Evolutionary conservation across 2,888 invertebrate species (phyloP).

Genomic region (Scaptomyza polygonia): DNA sequence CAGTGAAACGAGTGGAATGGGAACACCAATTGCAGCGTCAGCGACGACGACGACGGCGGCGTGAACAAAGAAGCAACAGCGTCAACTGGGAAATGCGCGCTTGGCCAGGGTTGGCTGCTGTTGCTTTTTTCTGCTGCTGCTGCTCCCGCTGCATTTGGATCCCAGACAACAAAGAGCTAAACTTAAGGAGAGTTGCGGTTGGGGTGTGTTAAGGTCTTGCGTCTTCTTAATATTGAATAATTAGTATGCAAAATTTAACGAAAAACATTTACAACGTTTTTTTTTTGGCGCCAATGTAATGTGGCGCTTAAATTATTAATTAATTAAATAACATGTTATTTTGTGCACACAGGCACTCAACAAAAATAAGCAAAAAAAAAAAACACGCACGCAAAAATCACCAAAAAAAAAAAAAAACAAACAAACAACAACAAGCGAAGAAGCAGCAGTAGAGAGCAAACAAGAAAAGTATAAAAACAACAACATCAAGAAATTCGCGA

Average conservation of each 20-base stretch:
- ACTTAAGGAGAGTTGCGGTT: constrained; percentile 1
- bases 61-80: constrained; percentile 37
- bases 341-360: constrained; percentile 8
- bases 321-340: constrained; percentile 14
- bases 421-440: not conserved
- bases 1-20: not conserved
- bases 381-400: constrained; percentile 1
- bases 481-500: constrained; percentile 22
- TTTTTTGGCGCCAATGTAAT: constrained; percentile 23
- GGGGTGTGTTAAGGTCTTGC: not conserved
- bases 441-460: constrained; percentile 9
- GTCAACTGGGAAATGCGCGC: constrained; percentile 66
- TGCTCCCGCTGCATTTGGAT: constrained; percentile 2
- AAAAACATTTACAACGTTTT: constrained; percentile 13
- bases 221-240: constrained; percentile 24
- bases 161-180: constrained; percentile 66
- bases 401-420: constrained; percentile 3
- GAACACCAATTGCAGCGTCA: not conserved
- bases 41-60: constrained; percentile 6
- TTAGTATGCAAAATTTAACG: constrained; percentile 22
- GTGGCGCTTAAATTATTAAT: constrained; percentile 12
- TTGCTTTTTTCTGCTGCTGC: not conserved
- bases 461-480: not conserved
- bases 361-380: constrained; percentile 2
- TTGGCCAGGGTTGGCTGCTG: constrained; percentile 36